Base-by-base conservation (phyloP, 2,113 vertebrate genomes). In the Chlorocebus sabaeus region DNA sequence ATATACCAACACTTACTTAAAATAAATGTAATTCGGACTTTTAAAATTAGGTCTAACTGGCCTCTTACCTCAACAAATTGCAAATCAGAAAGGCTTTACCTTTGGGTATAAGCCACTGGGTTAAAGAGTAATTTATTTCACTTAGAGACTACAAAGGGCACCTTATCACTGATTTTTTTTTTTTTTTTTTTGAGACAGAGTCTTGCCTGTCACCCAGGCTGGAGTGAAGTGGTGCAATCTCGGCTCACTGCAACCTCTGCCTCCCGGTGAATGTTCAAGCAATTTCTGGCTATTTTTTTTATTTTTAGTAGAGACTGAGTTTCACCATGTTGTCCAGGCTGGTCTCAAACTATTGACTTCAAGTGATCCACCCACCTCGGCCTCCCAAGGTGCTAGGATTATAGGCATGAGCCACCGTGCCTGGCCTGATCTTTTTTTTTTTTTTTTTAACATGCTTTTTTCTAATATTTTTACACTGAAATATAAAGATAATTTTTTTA, bases 21-120 rank as follows among this genome's bases (percentile, higher is more conserved):
- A 94, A 92, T 95, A 79, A 80, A 55, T 90, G 11, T 76, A 96
- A 95, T 72, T 96, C 40, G 35, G 25, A 45, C 32, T 97, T 96
- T 96, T 89, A 72, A 90, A 93, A 83, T 64, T 64, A 38, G 35
- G 14, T 85, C n/a, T 90, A 4, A 73, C 10, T 35, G 40, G 40
- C 27, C 67, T 94, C 20, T 87, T 72, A 22, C 55, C 38, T 8
- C 23, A 94, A 61, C 40, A 79, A 79, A 80, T 13, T 95, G 4
- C 40, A 64, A 82, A 81, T 95, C 64, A 76, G 61, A 89, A 95
- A 76, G 14, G 23, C 13, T 93, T 88, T 81, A 13, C 59, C 10
- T 70, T 1, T 81, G 30, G 89, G 23, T 67, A 84, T 18, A 91
- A 85, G 10, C 45, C 81, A 84, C 7, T 81, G 22, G 16, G 11